Evolutionary conservation across 2,888 invertebrate genomes (phyloP), one percentile per base, ranked within the genome.

Genomic region (Phytoseiulus persimilis): DNA sequence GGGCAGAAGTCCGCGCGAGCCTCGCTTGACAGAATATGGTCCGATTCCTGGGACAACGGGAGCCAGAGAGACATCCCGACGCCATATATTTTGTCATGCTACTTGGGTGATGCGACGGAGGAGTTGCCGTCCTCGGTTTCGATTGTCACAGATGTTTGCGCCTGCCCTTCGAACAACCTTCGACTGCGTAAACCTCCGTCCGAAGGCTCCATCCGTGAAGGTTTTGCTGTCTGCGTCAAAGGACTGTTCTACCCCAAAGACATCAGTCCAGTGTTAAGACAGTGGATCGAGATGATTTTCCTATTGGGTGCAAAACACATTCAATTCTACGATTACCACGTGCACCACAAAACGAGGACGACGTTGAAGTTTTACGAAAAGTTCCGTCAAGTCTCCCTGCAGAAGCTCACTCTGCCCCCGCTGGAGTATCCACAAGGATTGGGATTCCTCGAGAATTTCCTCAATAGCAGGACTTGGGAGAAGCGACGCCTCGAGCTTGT

Each of bases 401-500:
- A 96, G 31, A 96, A 96, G 0, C 93, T 97, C 83, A 96, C 96
- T 6, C 93, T 98, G 91, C 96, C 97, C 6, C 32, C 89, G 6
- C 90, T 90, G 28, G 31, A 39, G 28, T 90, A 92, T 84, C 91
- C 91, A 18, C 83, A 90, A 1, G 87, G 87, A 87, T 23, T 87
- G 0, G 95, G 95, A 0, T 95, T 97, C 92, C 96, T 96, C 92
- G 96, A 97, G 93, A 94, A 96, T 93, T 98, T 96, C 92, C 94
- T 98, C 90, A 96, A 96, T 90, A 96, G 96, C 92, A 97, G 97
- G 93, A 95, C 96, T 46, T 97, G 96, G 92, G 96, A 97, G 93
- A 98, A 98, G 93, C 94, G 98, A 28, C 96, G 97, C 93, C 97
- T 97, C 93, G 98, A 98, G 93, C 94, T 98, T 90, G 96, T 98